These are phyloP conservation scores for Andrena marginata DNA, from an alignment of 2,888 invertebrate species.

Conservation along the genomic window DNA sequence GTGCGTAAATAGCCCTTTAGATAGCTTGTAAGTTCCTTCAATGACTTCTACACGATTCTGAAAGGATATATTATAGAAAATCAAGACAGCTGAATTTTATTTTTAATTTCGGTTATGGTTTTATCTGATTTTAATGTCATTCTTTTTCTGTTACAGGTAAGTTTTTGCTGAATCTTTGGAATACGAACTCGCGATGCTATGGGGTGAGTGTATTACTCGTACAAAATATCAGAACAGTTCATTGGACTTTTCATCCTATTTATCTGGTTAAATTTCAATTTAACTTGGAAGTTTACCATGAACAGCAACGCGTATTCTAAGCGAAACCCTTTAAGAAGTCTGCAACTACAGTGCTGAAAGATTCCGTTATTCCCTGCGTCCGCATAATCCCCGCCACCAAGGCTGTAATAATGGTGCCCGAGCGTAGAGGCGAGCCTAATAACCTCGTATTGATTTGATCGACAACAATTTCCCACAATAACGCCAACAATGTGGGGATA, in stretches of 20 bases:
- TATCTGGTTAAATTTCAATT: no score
- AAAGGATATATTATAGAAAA: not conserved
- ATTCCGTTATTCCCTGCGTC: conserved; percentile 28
- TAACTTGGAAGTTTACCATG: not conserved
- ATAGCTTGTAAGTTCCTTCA: no score
- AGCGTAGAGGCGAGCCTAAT: conserved; percentile 34
- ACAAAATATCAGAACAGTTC: not conserved
- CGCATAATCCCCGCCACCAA: conserved; percentile 8
- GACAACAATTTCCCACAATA: conserved; percentile 64
- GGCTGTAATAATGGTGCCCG: conserved; percentile 19
- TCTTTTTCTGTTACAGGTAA: conserved; percentile 55
- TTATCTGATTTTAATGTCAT: not conserved
- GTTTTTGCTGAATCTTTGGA: not conserved
- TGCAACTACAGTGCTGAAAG: conserved; percentile 5
- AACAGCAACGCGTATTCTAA: not conserved
- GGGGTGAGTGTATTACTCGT: conserved; percentile 29
- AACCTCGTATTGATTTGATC: conserved; percentile 60
- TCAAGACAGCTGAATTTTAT: not conserved
- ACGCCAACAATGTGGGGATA: conserved; percentile 50
- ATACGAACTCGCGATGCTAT: not conserved
- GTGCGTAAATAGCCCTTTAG: not conserved
- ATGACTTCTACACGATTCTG: not conserved
- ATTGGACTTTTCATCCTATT: no score
- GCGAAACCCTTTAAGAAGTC: not conserved
- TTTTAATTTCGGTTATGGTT: not conserved